A percentile compares a stretch with the other conserved stretches of the same genome.
Conservation (phyloP, 2,888 invertebrate genomes). For the Aproaerema taeniolella region DNA sequence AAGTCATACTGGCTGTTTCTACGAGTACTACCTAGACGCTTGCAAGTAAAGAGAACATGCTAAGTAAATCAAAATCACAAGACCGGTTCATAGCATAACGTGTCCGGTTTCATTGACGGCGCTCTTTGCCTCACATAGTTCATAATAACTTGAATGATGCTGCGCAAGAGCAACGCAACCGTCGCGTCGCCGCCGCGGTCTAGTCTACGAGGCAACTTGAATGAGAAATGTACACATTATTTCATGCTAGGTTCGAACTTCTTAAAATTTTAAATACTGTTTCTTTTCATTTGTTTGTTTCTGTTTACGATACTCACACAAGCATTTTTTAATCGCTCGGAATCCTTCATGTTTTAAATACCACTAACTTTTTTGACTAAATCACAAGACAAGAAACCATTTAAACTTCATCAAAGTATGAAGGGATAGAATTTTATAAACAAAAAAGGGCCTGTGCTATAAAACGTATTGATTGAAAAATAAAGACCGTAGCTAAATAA, state of each 20-base stretch:
- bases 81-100: constrained; percentile 12
- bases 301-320: constrained; percentile 32
- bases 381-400: constrained; percentile 57
- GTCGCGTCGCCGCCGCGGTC: neutral
- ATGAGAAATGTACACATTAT: constrained; percentile 14
- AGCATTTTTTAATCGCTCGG: too few species aligned
- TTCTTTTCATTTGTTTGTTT: constrained; percentile 23
- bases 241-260: too few species aligned
- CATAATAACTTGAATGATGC: constrained; percentile 38
- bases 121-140: constrained; percentile 25
- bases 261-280: too few species aligned
- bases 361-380: constrained; percentile 57
- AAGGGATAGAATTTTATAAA: constrained; percentile 38
- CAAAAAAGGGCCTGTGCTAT: constrained; percentile 57
- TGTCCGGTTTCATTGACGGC: constrained; percentile 36
- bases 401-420: constrained; percentile 69
- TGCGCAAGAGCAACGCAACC: constrained; percentile 23
- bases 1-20: too few species aligned
- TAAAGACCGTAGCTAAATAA: constrained; percentile 64
- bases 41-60: too few species aligned
- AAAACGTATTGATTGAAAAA: constrained; percentile 73
- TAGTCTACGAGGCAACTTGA: constrained; percentile 22
- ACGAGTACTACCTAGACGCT: too few species aligned
- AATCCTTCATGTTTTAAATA: too few species aligned
- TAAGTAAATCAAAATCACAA: constrained; percentile 1